These are phyloP conservation scores for Miltochrista miniata DNA, from an alignment of 2,888 invertebrate species.

Conservation along the genomic window DNA sequence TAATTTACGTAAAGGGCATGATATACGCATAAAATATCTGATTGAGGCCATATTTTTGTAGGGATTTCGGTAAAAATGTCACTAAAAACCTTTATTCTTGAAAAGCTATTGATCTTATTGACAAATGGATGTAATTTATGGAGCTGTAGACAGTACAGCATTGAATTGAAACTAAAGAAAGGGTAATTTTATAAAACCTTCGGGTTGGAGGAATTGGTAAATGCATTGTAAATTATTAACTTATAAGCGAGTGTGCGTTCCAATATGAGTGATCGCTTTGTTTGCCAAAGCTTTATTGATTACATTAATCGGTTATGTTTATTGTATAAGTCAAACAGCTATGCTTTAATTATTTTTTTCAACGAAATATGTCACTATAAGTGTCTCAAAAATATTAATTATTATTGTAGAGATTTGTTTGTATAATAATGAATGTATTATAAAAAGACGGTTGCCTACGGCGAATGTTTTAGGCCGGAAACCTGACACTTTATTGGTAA, in stretches of 20 bases:
- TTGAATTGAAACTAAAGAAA: conserved; percentile 30
- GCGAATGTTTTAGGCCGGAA: too few relatives aligned
- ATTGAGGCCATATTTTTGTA: neutral
- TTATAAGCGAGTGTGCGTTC: conserved; percentile 34
- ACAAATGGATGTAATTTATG: neutral
- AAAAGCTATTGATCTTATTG: too few relatives aligned
- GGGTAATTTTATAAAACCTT: neutral
- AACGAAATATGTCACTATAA: conserved; percentile 68
- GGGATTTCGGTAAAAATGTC: too few relatives aligned
- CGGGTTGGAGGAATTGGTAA: conserved; percentile 35
- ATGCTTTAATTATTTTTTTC: conserved; percentile 52
- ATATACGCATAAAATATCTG: neutral
- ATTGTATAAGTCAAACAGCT: conserved; percentile 34
- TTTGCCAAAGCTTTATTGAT: conserved; percentile 57
- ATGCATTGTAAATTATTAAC: conserved; percentile 39
- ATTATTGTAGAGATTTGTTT: conserved; percentile 22
- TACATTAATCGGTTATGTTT: conserved; percentile 39
- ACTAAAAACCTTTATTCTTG: too few relatives aligned
- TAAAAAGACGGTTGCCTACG: neutral
- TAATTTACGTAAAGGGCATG: too few relatives aligned
- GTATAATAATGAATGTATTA: conserved; percentile 18
- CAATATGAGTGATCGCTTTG: conserved; percentile 53
- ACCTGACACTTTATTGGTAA: too few relatives aligned
- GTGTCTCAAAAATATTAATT: conserved; percentile 56
- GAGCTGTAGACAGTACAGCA: conserved; percentile 9